Conservation (phyloP, 2,797 vertebrate genomes). For the Acanthurus leucopareius region DNA sequence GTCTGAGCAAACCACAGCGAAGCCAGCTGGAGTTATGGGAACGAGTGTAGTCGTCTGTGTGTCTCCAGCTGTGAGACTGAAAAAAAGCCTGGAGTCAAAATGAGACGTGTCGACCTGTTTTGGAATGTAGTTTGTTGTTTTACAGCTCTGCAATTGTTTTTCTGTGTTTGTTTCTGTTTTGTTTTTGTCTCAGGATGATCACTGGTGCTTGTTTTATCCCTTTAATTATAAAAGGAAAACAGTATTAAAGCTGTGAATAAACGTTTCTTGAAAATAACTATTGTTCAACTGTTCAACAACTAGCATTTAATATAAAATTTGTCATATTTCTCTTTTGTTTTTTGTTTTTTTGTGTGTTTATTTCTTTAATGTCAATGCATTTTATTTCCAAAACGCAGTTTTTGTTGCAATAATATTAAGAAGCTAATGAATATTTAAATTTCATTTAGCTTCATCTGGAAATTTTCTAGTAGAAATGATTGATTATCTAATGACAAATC, state of each 20-base stretch:
- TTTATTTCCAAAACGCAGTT: not conserved
- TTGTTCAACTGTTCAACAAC: not conserved
- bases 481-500: not conserved
- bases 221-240: not conserved
- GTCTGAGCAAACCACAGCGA: slow-evolving; percentile 17
- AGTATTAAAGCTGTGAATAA: not conserved
- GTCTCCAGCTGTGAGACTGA: slow-evolving; percentile 1
- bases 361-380: not conserved
- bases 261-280: not conserved
- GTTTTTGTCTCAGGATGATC: not conserved
- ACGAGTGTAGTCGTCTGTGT: not conserved
- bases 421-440: not conserved
- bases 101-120: slow-evolving; percentile 4
- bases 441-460: not conserved
- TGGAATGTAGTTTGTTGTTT: slow-evolving; percentile 3
- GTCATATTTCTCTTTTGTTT: not conserved
- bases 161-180: not conserved
- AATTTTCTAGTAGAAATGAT: not conserved
- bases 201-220: not conserved
- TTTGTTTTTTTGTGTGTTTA: no score
- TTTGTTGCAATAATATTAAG: not conserved
- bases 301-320: not conserved
- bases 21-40: not conserved
- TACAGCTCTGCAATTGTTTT: not conserved
- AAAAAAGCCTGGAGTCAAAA: not conserved